Conservation (phyloP, 2,888 invertebrate genomes). For the Psylliodes chrysocephalus region DNA sequence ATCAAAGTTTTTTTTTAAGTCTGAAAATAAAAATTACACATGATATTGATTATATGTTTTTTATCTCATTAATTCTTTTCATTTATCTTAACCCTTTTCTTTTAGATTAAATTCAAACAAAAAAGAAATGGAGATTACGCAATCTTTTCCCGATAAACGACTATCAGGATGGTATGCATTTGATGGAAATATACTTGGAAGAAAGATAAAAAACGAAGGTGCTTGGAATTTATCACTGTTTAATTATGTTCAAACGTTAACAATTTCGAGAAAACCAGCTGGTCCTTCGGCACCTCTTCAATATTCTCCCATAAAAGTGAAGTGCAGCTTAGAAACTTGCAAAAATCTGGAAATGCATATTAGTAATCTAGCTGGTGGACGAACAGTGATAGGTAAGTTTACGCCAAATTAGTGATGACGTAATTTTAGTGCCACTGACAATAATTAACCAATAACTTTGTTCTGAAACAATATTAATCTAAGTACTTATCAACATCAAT, state of each 20-base stretch:
- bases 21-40: no score
- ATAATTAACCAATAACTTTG: no score
- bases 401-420: no score
- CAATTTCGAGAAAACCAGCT: slow-evolving; percentile 69
- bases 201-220: slow-evolving; percentile 72
- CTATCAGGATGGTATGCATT: slow-evolving; percentile 76
- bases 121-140: slow-evolving; percentile 77
- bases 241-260: slow-evolving; percentile 74
- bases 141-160: slow-evolving; percentile 84
- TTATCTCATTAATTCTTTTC: no score
- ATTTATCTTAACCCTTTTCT: no score
- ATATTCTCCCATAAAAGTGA: slow-evolving; percentile 68
- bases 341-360: slow-evolving; percentile 83
- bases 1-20: no score
- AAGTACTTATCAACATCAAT: no score
- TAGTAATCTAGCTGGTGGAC: slow-evolving; percentile 76
- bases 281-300: slow-evolving; percentile 56
- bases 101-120: slow-evolving; percentile 74
- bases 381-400: slow-evolving; percentile 73
- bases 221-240: slow-evolving; percentile 80
- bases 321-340: slow-evolving; percentile 78
- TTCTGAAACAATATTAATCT: no score
- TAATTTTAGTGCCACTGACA: no score
- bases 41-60: no score
- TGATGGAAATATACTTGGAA: slow-evolving; percentile 72